phyloP scores from a whole-genome alignment of 2,113 vertebrate species.

The Nicator chloris region DNA sequence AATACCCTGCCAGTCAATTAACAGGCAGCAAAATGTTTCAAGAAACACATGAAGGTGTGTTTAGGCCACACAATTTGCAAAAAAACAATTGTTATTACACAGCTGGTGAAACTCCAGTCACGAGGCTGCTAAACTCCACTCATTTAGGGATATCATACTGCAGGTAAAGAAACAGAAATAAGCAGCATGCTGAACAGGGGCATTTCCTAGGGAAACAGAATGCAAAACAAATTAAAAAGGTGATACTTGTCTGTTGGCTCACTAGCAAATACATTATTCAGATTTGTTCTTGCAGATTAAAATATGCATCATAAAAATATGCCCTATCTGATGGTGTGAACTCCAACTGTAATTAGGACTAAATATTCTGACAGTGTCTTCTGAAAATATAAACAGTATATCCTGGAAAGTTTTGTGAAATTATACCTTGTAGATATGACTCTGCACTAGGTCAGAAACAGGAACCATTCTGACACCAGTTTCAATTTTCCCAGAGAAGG shows the following conservation, averaged over 20 bases:
- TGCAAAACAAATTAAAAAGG: not conserved
- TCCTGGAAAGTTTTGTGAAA: not conserved
- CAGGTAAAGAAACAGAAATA: not conserved
- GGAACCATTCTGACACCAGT: not conserved
- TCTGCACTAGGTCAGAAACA: not conserved
- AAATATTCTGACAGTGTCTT: not conserved
- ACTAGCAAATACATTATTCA: not conserved
- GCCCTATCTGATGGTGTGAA: not conserved
- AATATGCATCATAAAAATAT: not conserved
- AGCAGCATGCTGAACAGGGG: not conserved
- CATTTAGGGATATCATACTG: not conserved
- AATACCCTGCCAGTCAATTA: not conserved
- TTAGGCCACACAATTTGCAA: not conserved
- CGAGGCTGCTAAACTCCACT: not conserved
- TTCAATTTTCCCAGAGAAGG: not conserved
- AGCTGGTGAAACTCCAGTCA: not conserved
- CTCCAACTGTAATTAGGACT: not conserved
- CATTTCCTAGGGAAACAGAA: not conserved
- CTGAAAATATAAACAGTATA: not conserved
- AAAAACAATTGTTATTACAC: constrained; percentile 17
- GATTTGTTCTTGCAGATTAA: not conserved
- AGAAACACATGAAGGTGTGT: constrained; percentile 2
- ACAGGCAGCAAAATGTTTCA: not conserved
- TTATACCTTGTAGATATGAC: not conserved
- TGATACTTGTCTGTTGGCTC: not conserved